Conservation (phyloP, 2,888 invertebrate genomes). For the Dorcus parallelipipedus region DNA sequence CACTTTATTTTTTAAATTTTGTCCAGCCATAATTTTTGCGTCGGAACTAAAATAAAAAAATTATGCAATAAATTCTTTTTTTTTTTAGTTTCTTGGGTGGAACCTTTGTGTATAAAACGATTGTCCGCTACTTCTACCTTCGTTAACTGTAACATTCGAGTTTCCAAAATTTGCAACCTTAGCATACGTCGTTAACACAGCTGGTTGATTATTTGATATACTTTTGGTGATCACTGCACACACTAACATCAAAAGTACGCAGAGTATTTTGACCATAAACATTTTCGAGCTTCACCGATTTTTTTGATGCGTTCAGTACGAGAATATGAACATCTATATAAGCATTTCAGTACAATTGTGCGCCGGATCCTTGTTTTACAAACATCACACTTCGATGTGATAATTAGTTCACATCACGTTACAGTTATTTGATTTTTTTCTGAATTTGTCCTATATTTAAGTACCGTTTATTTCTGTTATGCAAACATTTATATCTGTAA, state of each 20-base stretch:
- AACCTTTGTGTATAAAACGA: constrained; percentile 43
- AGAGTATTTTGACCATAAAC: constrained; percentile 6
- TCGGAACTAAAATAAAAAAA: constrained; percentile 36
- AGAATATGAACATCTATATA: background rate
- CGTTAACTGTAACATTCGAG: constrained; percentile 19
- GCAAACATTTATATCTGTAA: constrained; percentile 16
- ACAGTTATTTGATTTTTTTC: constrained; percentile 38
- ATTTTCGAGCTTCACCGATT: background rate
- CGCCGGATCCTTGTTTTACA: constrained; percentile 33
- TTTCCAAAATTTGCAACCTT: constrained; percentile 44
- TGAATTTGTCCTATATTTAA: constrained; percentile 16
- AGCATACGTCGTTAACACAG: constrained; percentile 37
- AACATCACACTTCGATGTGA: constrained; percentile 35
- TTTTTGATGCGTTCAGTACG: background rate
- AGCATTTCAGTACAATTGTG: background rate
- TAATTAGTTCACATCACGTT: constrained; percentile 38
- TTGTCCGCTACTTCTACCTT: constrained; percentile 38
- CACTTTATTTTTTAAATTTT: constrained; percentile 32
- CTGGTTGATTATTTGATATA: constrained; percentile 27
- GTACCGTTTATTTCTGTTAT: constrained; percentile 25
- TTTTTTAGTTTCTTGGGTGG: constrained; percentile 7
- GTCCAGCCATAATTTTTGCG: constrained; percentile 33
- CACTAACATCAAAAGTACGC: constrained; percentile 12
- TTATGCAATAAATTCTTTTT: constrained; percentile 4
- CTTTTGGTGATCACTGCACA: constrained; percentile 24